These are phyloP conservation scores for Theropithecus gelada DNA, from an alignment of 2,113 vertebrate species.

Conservation along the genomic window DNA sequence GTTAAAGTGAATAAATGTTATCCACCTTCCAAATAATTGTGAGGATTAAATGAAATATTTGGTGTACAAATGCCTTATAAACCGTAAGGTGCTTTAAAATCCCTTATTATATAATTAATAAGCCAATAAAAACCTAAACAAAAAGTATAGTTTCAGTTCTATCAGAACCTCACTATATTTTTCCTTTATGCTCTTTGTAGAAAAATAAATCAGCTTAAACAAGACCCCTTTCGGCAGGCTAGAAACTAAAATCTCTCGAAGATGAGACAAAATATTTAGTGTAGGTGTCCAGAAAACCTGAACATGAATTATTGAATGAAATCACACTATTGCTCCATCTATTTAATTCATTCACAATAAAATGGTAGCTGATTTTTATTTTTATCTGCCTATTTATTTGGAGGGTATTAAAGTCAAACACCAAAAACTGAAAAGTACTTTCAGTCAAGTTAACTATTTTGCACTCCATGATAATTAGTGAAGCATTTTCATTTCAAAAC, in stretches of 20 bases:
- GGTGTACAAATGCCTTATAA: not conserved
- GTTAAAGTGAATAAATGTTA: not conserved
- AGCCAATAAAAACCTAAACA: not conserved
- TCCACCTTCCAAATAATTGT: not conserved
- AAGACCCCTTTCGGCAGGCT: not conserved
- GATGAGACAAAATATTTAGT: not conserved
- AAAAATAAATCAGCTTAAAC: not conserved
- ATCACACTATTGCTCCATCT: not conserved
- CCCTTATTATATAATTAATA: not conserved
- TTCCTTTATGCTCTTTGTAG: not conserved
- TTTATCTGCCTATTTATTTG: slow-evolving; percentile 43
- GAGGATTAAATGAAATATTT: not conserved
- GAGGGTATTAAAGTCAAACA: slow-evolving; percentile 43
- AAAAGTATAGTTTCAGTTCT: not conserved
- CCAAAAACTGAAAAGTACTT: slow-evolving; percentile 34
- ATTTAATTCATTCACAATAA: not conserved
- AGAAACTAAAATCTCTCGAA: not conserved
- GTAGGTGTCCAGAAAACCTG: not conserved
- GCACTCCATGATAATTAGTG: not conserved
- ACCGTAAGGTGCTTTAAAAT: not conserved
- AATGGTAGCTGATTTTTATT: slow-evolving; percentile 30
- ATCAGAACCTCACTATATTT: not conserved
- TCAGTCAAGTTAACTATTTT: slow-evolving; percentile 35
- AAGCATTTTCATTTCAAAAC: not conserved
- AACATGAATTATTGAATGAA: not conserved